Evolutionary conservation across 2,113 vertebrate species (phyloP).

Genomic region (Heliornis fulica): DNA sequence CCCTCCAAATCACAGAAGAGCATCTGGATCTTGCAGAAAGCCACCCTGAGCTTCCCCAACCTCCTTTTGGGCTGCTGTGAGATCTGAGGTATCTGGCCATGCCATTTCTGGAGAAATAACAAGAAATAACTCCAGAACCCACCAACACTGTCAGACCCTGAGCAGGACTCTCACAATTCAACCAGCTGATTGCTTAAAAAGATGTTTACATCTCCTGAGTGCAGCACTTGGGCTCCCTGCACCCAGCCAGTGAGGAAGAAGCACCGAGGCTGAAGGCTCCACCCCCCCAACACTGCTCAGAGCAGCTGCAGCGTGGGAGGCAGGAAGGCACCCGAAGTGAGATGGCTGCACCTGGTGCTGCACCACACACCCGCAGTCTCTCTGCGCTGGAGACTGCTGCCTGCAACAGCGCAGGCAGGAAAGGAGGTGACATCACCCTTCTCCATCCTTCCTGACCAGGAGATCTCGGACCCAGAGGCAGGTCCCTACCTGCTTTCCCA

Average conservation of each 20-base stretch:
- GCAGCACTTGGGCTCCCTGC: not conserved
- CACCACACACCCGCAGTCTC: not conserved
- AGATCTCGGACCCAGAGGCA: not conserved
- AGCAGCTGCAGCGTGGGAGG: not conserved
- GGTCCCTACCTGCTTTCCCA: not conserved
- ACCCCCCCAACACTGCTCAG: not conserved
- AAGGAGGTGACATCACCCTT: not conserved
- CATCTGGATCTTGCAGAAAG: not conserved
- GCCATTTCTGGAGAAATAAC: not conserved
- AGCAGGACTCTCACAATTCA: not conserved
- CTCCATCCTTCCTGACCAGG: not conserved
- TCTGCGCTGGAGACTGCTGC: not conserved
- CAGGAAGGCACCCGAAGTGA: not conserved
- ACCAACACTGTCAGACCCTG: not conserved
- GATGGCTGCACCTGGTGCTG: not conserved
- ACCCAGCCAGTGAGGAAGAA: not conserved
- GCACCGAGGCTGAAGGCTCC: not conserved
- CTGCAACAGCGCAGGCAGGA: not conserved
- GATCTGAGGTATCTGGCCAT: not conserved
- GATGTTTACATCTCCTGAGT: not conserved
- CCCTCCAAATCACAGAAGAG: not conserved
- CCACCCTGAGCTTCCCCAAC: accelerated
- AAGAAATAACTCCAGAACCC: not conserved
- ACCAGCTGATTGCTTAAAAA: not conserved
- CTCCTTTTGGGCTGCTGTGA: not conserved